Conservation (phyloP, 1,140 invertebrate genomes). For the Drosophila nebulosa region DNA sequence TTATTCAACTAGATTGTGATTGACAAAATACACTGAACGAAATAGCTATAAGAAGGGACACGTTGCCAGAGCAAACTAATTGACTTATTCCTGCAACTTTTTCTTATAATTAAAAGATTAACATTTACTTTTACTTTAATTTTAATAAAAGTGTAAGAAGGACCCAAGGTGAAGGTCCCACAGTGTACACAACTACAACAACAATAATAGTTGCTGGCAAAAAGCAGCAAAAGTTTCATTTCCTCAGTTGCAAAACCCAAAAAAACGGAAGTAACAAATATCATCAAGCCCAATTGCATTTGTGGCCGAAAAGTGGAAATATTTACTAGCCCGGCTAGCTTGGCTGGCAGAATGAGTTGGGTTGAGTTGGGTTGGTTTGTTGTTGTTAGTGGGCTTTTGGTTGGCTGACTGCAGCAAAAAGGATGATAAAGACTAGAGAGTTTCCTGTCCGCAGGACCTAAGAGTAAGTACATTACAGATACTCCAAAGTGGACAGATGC, state of each 20-base stretch:
- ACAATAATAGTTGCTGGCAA: conserved; percentile 4
- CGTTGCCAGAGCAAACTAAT: too few species aligned
- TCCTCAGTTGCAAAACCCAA: conserved; percentile 58
- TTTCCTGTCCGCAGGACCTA: conserved; percentile 39
- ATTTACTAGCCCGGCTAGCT: conserved; percentile 50
- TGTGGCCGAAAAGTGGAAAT: conserved; percentile 75
- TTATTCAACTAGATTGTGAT: conserved; percentile 47
- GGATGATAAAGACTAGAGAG: conserved; percentile 8
- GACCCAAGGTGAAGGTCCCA: neutral
- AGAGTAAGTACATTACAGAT: conserved; percentile 21
- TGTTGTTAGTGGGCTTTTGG: neutral
- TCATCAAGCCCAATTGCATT: conserved; percentile 78
- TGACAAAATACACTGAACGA: conserved; percentile 34
- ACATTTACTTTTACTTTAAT: too few species aligned
- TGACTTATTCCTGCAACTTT: too few species aligned
- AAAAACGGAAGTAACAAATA: conserved; percentile 77
- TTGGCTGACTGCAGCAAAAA: neutral
- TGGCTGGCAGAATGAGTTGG: neutral
- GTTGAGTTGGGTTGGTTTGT: neutral
- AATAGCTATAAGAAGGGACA: neutral
- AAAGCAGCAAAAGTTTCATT: conserved; percentile 57
- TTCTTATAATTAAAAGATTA: too few species aligned
- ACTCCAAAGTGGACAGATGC: conserved; percentile 27
- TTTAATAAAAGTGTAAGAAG: neutral
- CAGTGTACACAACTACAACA: too few species aligned